Evolutionary conservation across 2,888 invertebrate species (phyloP).

Genomic region (Ferrisia virgata): DNA sequence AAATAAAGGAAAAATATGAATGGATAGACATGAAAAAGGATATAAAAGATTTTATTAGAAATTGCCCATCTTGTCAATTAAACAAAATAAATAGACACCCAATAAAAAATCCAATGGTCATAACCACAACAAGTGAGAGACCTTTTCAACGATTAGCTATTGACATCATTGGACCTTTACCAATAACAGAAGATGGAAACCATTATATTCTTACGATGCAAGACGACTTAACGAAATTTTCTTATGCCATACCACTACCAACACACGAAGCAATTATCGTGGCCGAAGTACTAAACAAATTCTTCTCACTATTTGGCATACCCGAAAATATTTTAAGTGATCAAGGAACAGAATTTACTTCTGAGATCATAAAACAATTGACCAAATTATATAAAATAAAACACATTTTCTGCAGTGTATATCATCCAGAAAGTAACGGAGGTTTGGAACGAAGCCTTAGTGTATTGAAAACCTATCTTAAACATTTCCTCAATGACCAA

Average conservation of each 20-base stretch:
- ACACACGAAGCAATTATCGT: conserved; percentile 46
- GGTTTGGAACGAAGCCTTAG: not conserved
- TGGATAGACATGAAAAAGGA: not conserved
- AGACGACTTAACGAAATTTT: not conserved
- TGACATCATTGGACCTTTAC: not conserved
- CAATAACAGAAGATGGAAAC: not conserved
- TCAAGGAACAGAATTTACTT: too few species aligned
- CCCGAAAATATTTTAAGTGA: not conserved
- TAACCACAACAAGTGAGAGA: not conserved
- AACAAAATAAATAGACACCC: not conserved
- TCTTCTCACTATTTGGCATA: not conserved
- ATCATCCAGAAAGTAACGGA: not conserved
- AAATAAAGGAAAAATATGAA: not conserved
- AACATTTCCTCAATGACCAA: not conserved
- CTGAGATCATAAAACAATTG: not conserved
- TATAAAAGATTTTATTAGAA: not conserved
- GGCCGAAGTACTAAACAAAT: conserved; percentile 49
- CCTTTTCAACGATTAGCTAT: not conserved
- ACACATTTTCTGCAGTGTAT: not conserved
- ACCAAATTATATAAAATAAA: not conserved
- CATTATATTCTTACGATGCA: not conserved
- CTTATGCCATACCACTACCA: not conserved
- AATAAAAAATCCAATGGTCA: not conserved
- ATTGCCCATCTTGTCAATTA: not conserved
- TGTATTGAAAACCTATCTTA: not conserved